Evolutionary conservation across 2,113 vertebrate genomes (phyloP).

Genomic region (Phaetusa simplex): DNA sequence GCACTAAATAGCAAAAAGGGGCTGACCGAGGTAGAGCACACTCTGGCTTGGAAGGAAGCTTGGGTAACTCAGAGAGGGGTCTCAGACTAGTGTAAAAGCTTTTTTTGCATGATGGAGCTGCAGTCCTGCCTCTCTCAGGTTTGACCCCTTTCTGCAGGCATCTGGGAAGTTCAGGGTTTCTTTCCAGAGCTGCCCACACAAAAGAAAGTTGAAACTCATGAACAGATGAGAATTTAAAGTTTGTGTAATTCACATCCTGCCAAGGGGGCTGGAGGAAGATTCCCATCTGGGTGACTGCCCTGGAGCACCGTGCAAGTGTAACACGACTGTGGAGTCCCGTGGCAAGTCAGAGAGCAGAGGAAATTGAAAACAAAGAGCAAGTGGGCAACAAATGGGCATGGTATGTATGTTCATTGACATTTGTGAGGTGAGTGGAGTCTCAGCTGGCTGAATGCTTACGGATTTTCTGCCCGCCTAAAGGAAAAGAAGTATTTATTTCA

Average conservation of each 20-base stretch:
- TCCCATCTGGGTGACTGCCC: neutral
- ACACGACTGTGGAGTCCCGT: neutral
- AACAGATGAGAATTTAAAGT: neutral
- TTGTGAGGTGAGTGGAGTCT: neutral
- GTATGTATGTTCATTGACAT: neutral
- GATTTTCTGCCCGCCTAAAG: conserved; percentile 4
- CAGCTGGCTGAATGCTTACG: neutral
- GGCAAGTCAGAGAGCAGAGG: neutral
- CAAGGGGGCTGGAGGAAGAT: neutral
- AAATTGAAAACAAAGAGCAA: neutral
- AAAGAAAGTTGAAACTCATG: neutral
- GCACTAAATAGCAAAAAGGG: neutral
- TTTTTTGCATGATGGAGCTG: neutral
- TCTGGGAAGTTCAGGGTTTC: neutral
- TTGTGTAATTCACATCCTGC: neutral
- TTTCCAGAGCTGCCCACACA: neutral
- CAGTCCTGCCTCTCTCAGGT: neutral
- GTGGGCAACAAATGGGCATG: neutral
- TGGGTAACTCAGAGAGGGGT: neutral
- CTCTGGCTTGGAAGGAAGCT: neutral
- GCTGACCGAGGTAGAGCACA: neutral
- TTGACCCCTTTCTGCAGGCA: neutral
- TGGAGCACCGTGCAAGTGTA: fast-evolving
- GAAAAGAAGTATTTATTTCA: conserved; percentile 1
- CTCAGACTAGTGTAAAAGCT: neutral